Evolutionary conservation across 1,140 invertebrate genomes (phyloP), one percentile per base, ranked within the genome.

Genomic region (Macrobrachium nipponense): DNA sequence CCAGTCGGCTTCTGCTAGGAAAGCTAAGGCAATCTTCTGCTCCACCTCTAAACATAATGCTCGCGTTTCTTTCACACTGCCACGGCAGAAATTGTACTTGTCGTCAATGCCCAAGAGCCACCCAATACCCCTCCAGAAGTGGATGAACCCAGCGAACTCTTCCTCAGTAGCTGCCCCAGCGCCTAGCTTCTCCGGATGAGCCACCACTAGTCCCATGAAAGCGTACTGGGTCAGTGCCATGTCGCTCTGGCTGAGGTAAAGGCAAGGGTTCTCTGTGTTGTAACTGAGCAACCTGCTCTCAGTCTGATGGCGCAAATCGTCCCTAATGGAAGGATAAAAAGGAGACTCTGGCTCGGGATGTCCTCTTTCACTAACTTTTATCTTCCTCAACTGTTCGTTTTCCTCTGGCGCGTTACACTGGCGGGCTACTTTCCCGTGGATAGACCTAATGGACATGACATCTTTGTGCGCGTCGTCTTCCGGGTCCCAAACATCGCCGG

Each of bases 51-150:
- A 20, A 27, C 59, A 80, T 15, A 80, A 12, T 12, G 59, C 60
- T 20, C 60, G n/a, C 18, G 62, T 61, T 14, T 80, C 59, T 5
- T 60, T 61, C n/a, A 80, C n/a, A 62, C 17, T n/a, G 5, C 78
- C 78, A 11, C 36, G 59, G 20, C 78, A 80, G 18, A 92, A 83
- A 80, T 92, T 92, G 81, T 90, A 91, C 23, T 90, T 88, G 80
- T 92, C 91, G 8, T 90, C 88, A 11, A 91, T 89, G 1, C 91
- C 91, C 14, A 92, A 77, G 60, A 91, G 73, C 70, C 91, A 91
- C 0, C 91, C 91, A 23, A 92, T 90, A 11, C 89, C 89, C 20
- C 90, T 82, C 91, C 91, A 92, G 81, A 91, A 91, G 84, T 92
- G 91, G 14, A 91, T 87, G 60, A 91, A 90, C 61, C 90, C 90